Evolutionary conservation across 2,797 vertebrate genomes (phyloP), one percentile per base, ranked within the genome.

Genomic region (Ambastaia sidthimunki): DNA sequence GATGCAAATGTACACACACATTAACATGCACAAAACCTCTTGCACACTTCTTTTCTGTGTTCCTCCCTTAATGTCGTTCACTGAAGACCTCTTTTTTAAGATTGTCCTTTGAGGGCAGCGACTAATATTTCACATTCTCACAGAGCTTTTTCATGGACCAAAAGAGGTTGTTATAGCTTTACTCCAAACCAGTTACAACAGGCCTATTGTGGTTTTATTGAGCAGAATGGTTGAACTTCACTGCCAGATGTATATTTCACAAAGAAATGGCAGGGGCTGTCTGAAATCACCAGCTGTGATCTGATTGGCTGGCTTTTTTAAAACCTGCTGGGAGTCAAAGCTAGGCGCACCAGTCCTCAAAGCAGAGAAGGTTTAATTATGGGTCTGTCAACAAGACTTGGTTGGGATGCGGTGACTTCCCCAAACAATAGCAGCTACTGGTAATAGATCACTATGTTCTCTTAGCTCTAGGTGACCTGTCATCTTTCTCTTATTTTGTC

Each of bases 1-100:
- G 52, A 77, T 16, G 12, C 31, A 28, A 52, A 76, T 50, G 16
- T 71, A 31, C 18, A 77, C 7, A 57, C 28, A 71, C 44, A 72
- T 67, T 78, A 67, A 57, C 59, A 68, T 69, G 50, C 68, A 62
- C 44, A 79, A 10, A 60, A 47, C 19, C 47, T 18, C 12, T 55
- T 21, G 16, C 25, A 31, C 23, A 3, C 50, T 41, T n/a, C 16
- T 7, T 18, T 31, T 47, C 7, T 18, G 44, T n/a, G 9, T 65
- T 41, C 57, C 67, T 70, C 13, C 2, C 18, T 65, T 65, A 71
- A 63, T 62, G 44, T 54, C 16, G n/a, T 66, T 31, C 28, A 4
- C 13, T 23, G 28, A 41, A 34, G 1, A 70, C 34, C 13, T 63
- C 2, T 70, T 54, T 69, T 23, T 71, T 25, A 19, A 25, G 18